Evolutionary conservation across 2,797 vertebrate genomes (phyloP).

Genomic region (Semotilus atromaculatus): DNA sequence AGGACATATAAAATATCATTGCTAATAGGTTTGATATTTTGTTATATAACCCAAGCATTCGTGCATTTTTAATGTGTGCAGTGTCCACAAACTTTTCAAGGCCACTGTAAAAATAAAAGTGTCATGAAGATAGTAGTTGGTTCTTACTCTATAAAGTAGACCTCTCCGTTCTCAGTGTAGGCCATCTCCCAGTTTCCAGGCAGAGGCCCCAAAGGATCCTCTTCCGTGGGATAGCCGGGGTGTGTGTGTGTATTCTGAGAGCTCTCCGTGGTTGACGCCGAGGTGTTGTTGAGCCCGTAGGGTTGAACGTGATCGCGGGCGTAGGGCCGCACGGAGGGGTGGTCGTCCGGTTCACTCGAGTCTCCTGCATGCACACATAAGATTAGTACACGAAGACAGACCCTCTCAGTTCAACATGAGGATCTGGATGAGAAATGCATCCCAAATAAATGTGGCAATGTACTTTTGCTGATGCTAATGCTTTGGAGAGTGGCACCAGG

Average conservation of each 20-base stretch:
- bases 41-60: background rate
- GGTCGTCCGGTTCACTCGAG: slow-evolving; percentile 94
- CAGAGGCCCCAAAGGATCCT: slow-evolving; percentile 94
- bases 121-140: background rate
- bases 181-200: slow-evolving; percentile 99
- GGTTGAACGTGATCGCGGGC: slow-evolving; percentile 77
- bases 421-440: background rate
- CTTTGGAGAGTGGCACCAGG: background rate
- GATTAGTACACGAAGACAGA: background rate
- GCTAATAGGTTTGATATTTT: background rate
- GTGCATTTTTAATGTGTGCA: background rate
- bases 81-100: background rate
- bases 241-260: slow-evolving; percentile 93
- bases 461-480: background rate
- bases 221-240: slow-evolving; percentile 90
- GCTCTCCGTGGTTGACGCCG: slow-evolving; percentile 94
- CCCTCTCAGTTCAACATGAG: background rate
- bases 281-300: slow-evolving; percentile 77
- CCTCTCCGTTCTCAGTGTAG: slow-evolving; percentile 99
- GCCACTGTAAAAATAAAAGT: background rate
- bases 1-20: background rate
- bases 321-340: slow-evolving; percentile 74
- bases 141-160: slow-evolving; percentile 98
- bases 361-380: slow-evolving; percentile 78
- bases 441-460: slow-evolving; percentile 9